Evolutionary conservation across 2,113 vertebrate genomes (phyloP).

Genomic region (Trichechus manatus): DNA sequence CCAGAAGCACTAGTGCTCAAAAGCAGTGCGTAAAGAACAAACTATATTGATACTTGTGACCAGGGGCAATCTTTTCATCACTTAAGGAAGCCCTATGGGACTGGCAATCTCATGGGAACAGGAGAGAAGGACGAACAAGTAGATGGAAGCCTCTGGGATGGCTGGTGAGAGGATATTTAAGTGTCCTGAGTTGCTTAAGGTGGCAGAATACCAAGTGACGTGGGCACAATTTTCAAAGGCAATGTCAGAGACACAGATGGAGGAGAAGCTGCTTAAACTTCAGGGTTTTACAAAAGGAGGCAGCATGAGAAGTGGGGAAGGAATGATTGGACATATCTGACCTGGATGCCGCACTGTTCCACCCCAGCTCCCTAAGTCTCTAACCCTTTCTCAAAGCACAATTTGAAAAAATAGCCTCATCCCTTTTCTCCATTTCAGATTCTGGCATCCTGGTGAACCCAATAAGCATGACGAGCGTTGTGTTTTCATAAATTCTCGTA

Average conservation of each 20-base stretch:
- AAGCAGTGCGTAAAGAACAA: not conserved
- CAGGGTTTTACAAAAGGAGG: not conserved
- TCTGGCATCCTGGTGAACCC: slow-evolving; percentile 50
- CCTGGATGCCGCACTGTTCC: not conserved
- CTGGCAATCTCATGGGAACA: not conserved
- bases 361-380: too few relatives aligned
- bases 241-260: not conserved
- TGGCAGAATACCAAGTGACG: not conserved
- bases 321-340: not conserved
- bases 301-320: not conserved
- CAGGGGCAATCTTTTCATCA: not conserved
- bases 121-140: too few relatives aligned
- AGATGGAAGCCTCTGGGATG: not conserved
- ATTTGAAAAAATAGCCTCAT: not conserved
- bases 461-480: fast-evolving
- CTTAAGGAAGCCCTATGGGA: not conserved
- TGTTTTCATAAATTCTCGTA: not conserved
- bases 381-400: not conserved
- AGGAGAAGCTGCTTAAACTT: not conserved
- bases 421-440: slow-evolving; percentile 49
- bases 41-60: not conserved
- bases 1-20: not conserved
- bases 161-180: not conserved
- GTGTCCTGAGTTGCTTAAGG: not conserved
- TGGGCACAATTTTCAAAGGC: not conserved